Evolutionary conservation across 2,797 vertebrate genomes (phyloP).

Genomic region (Vultur gryphus): DNA sequence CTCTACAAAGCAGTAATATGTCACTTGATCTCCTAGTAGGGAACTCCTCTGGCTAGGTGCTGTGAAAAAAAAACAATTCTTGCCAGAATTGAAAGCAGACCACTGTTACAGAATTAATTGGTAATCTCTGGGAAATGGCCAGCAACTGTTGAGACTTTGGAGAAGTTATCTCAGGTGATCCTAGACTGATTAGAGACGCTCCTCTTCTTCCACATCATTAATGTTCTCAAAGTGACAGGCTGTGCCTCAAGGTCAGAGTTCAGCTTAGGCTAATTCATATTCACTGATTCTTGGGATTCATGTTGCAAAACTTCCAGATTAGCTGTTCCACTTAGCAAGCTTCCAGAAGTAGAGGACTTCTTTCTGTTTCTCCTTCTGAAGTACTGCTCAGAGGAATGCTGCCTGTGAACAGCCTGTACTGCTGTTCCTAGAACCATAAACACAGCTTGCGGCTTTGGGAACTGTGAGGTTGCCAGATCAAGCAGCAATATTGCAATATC

Average conservation of each 20-base stretch:
- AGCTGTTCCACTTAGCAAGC: neutral
- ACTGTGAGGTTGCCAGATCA: neutral
- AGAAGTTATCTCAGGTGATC: neutral
- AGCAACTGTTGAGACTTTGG: neutral
- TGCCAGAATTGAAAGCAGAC: neutral
- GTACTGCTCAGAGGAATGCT: neutral
- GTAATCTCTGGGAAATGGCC: neutral
- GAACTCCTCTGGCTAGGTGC: neutral
- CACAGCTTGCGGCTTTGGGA: neutral
- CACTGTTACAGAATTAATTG: neutral
- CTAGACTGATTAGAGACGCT: neutral
- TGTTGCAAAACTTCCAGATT: neutral
- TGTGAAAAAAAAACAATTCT: neutral
- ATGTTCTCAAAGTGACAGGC: neutral
- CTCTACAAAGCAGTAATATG: neutral
- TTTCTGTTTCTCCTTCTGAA: neutral
- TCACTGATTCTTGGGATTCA: neutral
- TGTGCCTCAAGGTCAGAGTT: neutral
- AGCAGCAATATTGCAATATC: neutral
- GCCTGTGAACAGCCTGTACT: neutral
- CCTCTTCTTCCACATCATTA: neutral
- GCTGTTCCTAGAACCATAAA: conserved; percentile 22
- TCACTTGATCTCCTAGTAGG: neutral
- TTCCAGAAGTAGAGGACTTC: neutral
- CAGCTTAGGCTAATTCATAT: neutral